Conservation (phyloP, 2,113 vertebrate genomes). For the Prunella himalayana region DNA sequence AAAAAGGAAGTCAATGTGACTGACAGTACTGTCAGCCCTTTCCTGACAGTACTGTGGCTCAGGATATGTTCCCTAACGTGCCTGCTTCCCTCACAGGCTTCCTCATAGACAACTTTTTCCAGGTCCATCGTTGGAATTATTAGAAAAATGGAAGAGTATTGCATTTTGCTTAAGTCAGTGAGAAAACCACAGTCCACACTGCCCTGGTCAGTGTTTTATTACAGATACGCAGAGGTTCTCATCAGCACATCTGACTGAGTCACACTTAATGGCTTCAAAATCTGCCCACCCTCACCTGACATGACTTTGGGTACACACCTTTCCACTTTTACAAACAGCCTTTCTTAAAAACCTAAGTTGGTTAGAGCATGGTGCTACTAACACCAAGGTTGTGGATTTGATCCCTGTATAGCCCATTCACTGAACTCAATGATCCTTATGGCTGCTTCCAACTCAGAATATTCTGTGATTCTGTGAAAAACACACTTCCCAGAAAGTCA, state of each 20-base stretch:
- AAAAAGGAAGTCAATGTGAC: neutral
- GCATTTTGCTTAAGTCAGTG: neutral
- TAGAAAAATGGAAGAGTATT: neutral
- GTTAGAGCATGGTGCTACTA: neutral
- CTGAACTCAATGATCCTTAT: neutral
- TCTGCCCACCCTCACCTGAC: neutral
- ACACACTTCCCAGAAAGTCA: neutral
- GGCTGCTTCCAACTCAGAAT: neutral
- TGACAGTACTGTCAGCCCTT: no score
- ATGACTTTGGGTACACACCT: neutral
- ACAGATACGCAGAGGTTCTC: neutral
- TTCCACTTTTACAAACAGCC: neutral
- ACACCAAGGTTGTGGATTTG: neutral
- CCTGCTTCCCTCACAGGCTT: neutral
- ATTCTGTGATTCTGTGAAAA: neutral
- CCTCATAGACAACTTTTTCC: neutral
- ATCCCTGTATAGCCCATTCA: neutral
- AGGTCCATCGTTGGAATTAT: neutral
- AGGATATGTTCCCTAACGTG: neutral
- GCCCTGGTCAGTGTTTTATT: neutral
- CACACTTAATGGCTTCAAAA: neutral
- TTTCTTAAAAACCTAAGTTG: neutral
- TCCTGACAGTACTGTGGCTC: neutral
- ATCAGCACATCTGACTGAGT: neutral
- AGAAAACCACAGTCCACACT: neutral